A percentile compares a stretch with the other conserved stretches of the same genome.
These are phyloP conservation scores for Anolis carolinensis DNA, from an alignment of 2,113 vertebrate species.

Conservation along the genomic window DNA sequence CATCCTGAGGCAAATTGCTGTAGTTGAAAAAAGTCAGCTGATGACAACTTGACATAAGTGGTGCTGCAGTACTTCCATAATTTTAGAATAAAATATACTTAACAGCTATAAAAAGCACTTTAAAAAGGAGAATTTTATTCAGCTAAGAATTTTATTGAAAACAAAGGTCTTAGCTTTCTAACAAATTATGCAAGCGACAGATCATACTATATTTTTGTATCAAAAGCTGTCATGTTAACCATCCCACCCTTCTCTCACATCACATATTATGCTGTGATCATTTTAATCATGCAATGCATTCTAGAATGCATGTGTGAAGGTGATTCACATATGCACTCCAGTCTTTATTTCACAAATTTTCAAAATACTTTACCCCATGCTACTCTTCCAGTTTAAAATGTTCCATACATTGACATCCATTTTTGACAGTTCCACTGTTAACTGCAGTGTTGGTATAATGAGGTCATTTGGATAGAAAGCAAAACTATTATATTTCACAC, in stretches of 20 bases:
- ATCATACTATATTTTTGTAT: background rate
- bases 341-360: background rate
- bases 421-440: background rate
- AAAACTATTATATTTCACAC: conserved; percentile 37
- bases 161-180: background rate
- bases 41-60: background rate
- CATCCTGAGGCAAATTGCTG: background rate
- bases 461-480: background rate
- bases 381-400: rapidly evolving
- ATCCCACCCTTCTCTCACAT: background rate
- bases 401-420: background rate
- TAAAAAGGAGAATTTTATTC: background rate
- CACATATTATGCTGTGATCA: background rate
- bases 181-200: background rate
- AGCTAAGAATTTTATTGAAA: background rate
- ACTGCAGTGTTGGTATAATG: background rate
- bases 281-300: background rate
- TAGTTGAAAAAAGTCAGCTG: background rate
- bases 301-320: background rate
- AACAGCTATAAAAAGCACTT: background rate
- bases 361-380: background rate
- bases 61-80: background rate
- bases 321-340: background rate
- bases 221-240: background rate
- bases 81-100: background rate